Conservation (phyloP, 2,888 invertebrate genomes). For the Nomada goodeniana region DNA sequence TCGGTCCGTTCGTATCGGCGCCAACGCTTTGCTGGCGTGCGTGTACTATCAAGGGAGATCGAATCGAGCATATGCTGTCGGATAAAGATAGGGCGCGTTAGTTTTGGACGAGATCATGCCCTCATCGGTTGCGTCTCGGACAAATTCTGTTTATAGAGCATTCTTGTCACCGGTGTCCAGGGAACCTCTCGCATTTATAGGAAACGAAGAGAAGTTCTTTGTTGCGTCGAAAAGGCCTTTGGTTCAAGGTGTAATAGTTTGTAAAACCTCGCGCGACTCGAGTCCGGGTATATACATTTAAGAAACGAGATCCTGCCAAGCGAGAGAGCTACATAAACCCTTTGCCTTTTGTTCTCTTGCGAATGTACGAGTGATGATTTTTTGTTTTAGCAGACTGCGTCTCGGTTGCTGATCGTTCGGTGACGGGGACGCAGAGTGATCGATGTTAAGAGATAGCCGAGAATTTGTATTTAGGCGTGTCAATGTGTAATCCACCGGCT, state of each 20-base stretch:
- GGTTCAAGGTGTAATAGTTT: background rate
- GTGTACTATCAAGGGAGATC: too few relatives aligned
- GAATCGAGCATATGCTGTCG: too few relatives aligned
- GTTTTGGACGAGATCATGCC: too few relatives aligned
- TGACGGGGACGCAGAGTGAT: background rate
- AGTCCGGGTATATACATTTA: background rate
- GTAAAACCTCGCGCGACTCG: background rate
- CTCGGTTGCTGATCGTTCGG: background rate
- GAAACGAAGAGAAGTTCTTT: background rate
- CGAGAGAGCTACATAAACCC: background rate
- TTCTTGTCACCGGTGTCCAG: too few relatives aligned
- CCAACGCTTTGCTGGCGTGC: too few relatives aligned
- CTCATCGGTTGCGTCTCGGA: too few relatives aligned
- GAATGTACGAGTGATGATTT: background rate
- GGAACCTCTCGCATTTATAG: background rate
- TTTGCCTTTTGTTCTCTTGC: background rate
- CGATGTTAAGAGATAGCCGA: background rate
- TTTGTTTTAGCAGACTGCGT: background rate
- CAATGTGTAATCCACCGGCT: too few relatives aligned
- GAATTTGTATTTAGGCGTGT: background rate
- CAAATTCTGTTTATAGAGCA: too few relatives aligned
- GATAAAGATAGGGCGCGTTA: too few relatives aligned
- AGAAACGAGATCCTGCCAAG: conserved; percentile 19
- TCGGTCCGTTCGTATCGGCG: too few relatives aligned
- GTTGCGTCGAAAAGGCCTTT: background rate